Conservation (phyloP, 2,797 vertebrate genomes). For the Halcyon chelicuti region DNA sequence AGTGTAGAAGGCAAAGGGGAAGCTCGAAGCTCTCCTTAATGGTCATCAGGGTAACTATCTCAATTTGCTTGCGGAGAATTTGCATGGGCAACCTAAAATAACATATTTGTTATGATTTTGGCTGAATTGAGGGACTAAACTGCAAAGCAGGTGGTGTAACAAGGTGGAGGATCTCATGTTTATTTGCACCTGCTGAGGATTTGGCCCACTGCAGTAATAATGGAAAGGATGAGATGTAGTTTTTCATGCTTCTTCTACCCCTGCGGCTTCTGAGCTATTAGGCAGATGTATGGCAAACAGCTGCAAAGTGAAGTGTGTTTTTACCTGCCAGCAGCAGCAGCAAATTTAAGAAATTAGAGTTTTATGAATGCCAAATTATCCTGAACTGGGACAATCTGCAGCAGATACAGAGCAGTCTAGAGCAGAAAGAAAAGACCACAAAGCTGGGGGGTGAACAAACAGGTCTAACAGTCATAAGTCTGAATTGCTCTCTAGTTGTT, state of each 20-base stretch:
- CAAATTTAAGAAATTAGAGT: not conserved
- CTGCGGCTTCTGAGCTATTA: not conserved
- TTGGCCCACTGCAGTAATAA: not conserved
- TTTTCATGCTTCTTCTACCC: not conserved
- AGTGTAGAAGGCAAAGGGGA: not conserved
- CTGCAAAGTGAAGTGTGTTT: not conserved
- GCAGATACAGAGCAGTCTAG: not conserved
- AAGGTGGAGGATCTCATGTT: not conserved
- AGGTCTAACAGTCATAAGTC: not conserved
- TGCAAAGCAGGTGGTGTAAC: not conserved
- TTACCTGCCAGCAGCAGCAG: constrained; percentile 36
- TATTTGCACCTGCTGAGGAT: constrained; percentile 8
- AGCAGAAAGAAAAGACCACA: not conserved
- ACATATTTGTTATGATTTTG: not conserved
- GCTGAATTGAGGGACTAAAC: not conserved
- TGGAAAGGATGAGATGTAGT: not conserved
- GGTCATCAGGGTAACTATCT: not conserved
- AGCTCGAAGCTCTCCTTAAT: not conserved
- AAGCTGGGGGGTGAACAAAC: not conserved
- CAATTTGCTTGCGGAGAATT: not conserved
- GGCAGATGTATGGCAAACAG: not conserved
- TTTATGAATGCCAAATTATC: not conserved
- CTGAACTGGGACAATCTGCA: not conserved
- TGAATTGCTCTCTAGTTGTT: not conserved
- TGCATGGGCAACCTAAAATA: not conserved